phyloP scores from a whole-genome alignment of 1,140 invertebrate genomes.

The Nylanderia fulva region DNA sequence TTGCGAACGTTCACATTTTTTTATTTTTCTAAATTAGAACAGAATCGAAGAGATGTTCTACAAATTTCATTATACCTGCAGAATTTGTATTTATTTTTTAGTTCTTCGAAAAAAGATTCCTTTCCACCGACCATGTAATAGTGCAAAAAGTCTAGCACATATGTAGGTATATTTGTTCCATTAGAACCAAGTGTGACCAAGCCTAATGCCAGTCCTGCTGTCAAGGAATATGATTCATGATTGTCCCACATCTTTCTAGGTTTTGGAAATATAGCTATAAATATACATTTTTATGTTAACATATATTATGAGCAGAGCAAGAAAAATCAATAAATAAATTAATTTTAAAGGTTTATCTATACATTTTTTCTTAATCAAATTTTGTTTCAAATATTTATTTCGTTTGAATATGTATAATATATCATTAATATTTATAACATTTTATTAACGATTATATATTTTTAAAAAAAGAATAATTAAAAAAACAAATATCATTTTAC shows the following conservation, averaged over 20 bases:
- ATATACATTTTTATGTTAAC: constrained; percentile 28
- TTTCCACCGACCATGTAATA: constrained; percentile 98
- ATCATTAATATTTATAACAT: too few species aligned
- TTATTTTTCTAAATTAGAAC: too few species aligned
- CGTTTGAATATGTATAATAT: too few species aligned
- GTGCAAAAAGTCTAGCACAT: constrained; percentile 94
- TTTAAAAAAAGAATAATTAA: too few species aligned
- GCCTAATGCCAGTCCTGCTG: constrained; percentile 96
- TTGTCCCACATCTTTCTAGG: constrained; percentile 98
- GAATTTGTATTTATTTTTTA: constrained; percentile 95
- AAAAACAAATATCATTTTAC: too few species aligned
- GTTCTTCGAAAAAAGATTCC: constrained; percentile 90
- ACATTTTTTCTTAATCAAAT: too few species aligned
- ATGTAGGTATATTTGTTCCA: constrained; percentile 89
- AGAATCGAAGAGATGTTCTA: not conserved
- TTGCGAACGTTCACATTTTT: not conserved
- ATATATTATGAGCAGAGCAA: not conserved
- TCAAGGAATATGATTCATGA: constrained; percentile 97
- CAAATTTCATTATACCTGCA: constrained; percentile 86
- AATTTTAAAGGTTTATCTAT: too few species aligned
- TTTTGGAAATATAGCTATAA: constrained; percentile 94
- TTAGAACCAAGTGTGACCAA: constrained; percentile 94
- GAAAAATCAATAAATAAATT: too few species aligned
- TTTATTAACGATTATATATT: too few species aligned
- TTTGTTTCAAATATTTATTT: too few species aligned